Percentiles rank a stretch among this genome's conserved stretches.
Conservation (phyloP, 1,140 invertebrate genomes). For the Trichonephila inaurata region DNA sequence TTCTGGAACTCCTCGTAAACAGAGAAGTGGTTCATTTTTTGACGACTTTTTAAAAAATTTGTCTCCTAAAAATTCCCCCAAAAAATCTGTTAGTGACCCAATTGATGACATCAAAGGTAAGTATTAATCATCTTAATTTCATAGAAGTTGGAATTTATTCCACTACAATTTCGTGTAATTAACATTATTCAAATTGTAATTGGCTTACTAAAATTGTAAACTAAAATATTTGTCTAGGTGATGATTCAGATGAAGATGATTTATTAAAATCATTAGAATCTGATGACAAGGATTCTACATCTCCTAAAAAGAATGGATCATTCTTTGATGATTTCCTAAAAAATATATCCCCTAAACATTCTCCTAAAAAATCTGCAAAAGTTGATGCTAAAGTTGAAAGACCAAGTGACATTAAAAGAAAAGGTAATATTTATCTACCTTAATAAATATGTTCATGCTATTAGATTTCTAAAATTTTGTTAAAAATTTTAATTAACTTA, state of each 20-base stretch:
- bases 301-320: conserved; percentile 25
- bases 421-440: neutral
- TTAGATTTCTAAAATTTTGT: no score
- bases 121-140: neutral
- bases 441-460: neutral
- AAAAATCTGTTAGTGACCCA: neutral
- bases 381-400: neutral
- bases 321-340: conserved; percentile 66
- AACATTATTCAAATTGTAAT: neutral
- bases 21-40: conserved; percentile 56
- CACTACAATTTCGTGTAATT: neutral
- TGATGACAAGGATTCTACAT: neutral
- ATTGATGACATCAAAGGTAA: neutral
- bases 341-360: conserved; percentile 9
- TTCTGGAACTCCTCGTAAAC: neutral
- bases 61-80: conserved; percentile 47
- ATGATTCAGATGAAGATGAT: conserved; percentile 58
- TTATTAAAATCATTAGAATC: conserved; percentile 64
- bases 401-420: no score
- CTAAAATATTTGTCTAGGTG: neutral
- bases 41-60: conserved; percentile 64
- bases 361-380: conserved; percentile 36
- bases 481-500: no score
- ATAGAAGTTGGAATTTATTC: neutral
- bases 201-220: no score